Evolutionary conservation across 53 echinoderm and acorn worm species (phyloP), one percentile per base, ranked within the genome.

Genomic region (Temnopleurus reevesii): DNA sequence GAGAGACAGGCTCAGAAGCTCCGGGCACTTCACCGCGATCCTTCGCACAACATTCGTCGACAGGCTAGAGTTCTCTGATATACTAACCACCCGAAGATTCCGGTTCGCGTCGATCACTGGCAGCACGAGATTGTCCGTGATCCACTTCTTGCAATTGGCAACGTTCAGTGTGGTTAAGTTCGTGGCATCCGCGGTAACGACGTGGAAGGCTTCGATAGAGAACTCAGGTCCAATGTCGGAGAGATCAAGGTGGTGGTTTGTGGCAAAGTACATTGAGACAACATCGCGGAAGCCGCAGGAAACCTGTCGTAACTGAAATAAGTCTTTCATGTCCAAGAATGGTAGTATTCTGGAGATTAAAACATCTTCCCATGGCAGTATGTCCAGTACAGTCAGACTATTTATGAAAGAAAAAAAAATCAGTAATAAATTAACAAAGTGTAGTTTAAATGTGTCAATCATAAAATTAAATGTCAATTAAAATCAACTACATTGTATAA

Each of bases 311-410:
- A 97, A 92, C 23, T 83, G 76, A 86, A 95, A 97, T 43, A 94
- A 47, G 89, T 97, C 94, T 13, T 38, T 77, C 25, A 94, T 35
- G 21, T 64, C 38, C 10, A 97, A 89, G 86, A 89, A 89, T n/a
- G 89, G 87, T 26, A 97, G 83, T 61, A 97, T 91, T 87, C 90
- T 80, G 4, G 92, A 30, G 13, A 94, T 89, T 10, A 97, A 53
- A 56, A 97, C 89, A 64, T 97, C 95, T 31, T 95, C 97, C 97
- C 97, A 97, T 12, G 97, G 97, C 2, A 97, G 90, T 46, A 93
- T 66, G 17, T 90, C 56, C 21, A 90, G 31, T 55, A 81, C 81
- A 19, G 86, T 86, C 8, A 65, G 86, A 77, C 94, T 92, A 53
- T 26, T n/a, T n/a, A 8, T 38, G 71, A 21, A 43, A 71, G 18